Evolutionary conservation across 2,113 vertebrate species (phyloP), one percentile per base, ranked within the genome.

Genomic region (Miniopterus natalensis): DNA sequence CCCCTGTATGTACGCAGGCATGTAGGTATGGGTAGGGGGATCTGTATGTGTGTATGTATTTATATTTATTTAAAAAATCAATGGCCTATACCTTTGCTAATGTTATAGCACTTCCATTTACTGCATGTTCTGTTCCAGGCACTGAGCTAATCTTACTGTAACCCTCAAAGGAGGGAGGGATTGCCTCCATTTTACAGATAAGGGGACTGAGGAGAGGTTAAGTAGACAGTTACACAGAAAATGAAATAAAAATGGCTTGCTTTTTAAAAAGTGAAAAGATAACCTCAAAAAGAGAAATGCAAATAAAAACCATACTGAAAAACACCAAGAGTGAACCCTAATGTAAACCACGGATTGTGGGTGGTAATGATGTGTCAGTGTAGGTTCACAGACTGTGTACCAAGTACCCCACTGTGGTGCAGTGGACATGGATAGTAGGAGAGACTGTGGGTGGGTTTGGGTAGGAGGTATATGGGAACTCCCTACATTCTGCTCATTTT

Each of bases 271-370:
- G 47, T 42, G 29, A 63, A 57, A 59, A 77, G 47, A 65, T 81
- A 65, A 59, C 3, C 11, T 84, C 61, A 59, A 29, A 80, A 85
- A 78, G 27, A 70, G 53, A 95, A 96, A 80, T 40, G 29, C 12
- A 59, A 92, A 51, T 71, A 89, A 95, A 59, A 81, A 73, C 57
- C 71, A 53, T 49, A 61, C 40, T 27, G 36, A 92, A 25, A 85
- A 83, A 86, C 31, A 70, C 59, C 31, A 57, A 20, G 65, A 9
- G 12, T 23, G 53, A 95, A n/a, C 42, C 23, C 15, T 49, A 40
- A 5, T 0, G 14, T 65, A 59, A 91, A 90, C 40, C 8, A 2
- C 2, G 14, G 42, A 17, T 20, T 36, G 25, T 29, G 42, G 25
- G 25, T 40, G 71, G 45, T 15, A 20, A 31, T 0, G 6, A 66